Evolutionary conservation across 2,888 invertebrate species (phyloP).

Genomic region (Drosophila sordidula): DNA sequence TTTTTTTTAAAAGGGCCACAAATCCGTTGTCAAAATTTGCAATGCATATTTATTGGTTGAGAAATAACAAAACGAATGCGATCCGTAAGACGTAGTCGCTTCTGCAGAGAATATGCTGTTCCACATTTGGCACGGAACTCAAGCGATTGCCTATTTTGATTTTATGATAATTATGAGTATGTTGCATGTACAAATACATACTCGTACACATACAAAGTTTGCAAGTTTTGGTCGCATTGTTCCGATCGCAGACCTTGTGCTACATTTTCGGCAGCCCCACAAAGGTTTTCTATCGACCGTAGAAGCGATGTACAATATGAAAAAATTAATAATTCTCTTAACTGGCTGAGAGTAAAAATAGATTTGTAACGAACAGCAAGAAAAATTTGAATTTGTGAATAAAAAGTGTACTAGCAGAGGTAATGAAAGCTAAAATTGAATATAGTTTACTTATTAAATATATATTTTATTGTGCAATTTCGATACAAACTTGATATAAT

Average conservation of each 20-base stretch:
- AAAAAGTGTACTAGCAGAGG: not conserved
- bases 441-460: too few species aligned
- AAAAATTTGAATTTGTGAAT: too few species aligned
- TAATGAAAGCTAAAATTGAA: not conserved
- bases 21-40: constrained; percentile 23
- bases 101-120: constrained; percentile 20
- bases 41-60: not conserved
- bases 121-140: constrained; percentile 59
- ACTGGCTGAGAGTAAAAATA: not conserved
- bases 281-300: constrained; percentile 28
- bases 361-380: not conserved
- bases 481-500: not conserved
- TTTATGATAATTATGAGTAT: constrained; percentile 50
- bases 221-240: constrained; percentile 54
- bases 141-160: constrained; percentile 30
- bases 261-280: constrained; percentile 38
- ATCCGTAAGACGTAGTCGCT: constrained; percentile 21
- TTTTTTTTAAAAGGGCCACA: not conserved
- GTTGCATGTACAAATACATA: constrained; percentile 8
- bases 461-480: not conserved
- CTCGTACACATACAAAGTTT: constrained; percentile 11
- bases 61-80: constrained; percentile 2
- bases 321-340: constrained; percentile 14
- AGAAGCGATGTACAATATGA: constrained; percentile 11
- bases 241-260: constrained; percentile 60